Base-by-base conservation (phyloP, 2,888 invertebrate genomes). In the Drosophila austrosaltans region DNA sequence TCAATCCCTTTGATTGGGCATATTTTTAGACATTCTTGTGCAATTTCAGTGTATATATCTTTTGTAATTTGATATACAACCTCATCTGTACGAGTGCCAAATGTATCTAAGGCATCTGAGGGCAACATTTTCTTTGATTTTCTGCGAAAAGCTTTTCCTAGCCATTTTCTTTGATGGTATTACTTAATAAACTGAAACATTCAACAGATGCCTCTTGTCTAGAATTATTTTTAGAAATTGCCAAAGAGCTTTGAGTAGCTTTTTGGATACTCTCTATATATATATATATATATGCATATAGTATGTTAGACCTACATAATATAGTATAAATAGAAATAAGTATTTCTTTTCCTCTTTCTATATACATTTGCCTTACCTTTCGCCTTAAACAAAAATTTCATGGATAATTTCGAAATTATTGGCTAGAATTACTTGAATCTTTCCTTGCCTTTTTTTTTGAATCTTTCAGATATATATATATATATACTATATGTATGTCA, bases 131-230 rank as follows among this genome's bases (percentile, higher is more conserved):
- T 44, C 68, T 22, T 48, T 25, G 7, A 8, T 8, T 10, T 22
- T 48, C 10, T 22, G 57, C 54, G 32, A 69, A 78, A 81, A 83
- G 83, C 89, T 87, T 66, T 71, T 53, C 6, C 30, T 53, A 30
- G 59, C 8, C 28, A 20, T 44, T 20, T 56, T 44, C 39, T 30
- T 39, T 36, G 7, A 59, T 56, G 65, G 66, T 76, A 87, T 89
- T 83, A 87, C 89, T 89, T 83, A 83, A 83, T 83, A 87, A 83
- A 66, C 58, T 39, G 58, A 69, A 78, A 88, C 67, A 86, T 78
- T 73, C 82, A 88, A 86, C 89, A 88, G 78, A 87, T 86, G 84
- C 86, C 71, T 36, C 28, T 10, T 42, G 44, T n/a, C 16, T 7
- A 39, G 5, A 12, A 32, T 60, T 83, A 83, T 89, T 75, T 83